These are phyloP conservation scores for Corvus cornix DNA, from an alignment of 2,113 vertebrate species.

Conservation along the genomic window DNA sequence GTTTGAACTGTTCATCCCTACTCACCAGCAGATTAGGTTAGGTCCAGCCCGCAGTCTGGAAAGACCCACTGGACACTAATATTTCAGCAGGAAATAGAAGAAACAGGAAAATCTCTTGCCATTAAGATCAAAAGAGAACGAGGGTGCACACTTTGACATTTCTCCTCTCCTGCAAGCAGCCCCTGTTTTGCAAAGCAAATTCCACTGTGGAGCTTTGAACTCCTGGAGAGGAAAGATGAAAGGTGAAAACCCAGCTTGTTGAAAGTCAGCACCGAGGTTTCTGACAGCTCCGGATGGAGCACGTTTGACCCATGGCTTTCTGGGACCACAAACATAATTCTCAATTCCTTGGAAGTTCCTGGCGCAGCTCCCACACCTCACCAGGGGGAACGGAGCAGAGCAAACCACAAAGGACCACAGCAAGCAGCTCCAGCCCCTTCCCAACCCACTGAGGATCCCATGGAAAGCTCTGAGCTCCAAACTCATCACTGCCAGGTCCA, in stretches of 20 bases:
- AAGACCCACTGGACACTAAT: neutral
- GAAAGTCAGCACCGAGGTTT: neutral
- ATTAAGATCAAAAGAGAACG: constrained; percentile 21
- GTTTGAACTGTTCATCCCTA: constrained; percentile 16
- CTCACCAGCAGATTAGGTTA: neutral
- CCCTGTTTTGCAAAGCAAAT: constrained; percentile 42
- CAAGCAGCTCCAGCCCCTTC: neutral
- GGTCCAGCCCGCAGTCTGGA: neutral
- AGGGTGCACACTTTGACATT: constrained; percentile 40
- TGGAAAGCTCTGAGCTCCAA: neutral
- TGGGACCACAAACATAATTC: neutral
- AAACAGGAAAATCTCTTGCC: constrained; percentile 25
- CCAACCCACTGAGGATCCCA: neutral
- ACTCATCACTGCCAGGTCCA: neutral
- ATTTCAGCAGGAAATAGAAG: constrained; percentile 20
- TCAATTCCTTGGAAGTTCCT: neutral
- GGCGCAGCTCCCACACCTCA: neutral
- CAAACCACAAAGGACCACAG: neutral
- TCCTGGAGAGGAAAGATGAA: neutral
- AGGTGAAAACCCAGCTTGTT: neutral
- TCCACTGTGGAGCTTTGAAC: constrained; percentile 4
- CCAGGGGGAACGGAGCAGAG: fast-evolving
- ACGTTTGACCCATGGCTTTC: neutral
- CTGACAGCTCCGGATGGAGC: neutral
- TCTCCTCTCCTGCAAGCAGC: constrained; percentile 9